Evolutionary conservation across 2,113 vertebrate species (phyloP), one percentile per base, ranked within the genome.

Genomic region (Ceyx cyanopectus): DNA sequence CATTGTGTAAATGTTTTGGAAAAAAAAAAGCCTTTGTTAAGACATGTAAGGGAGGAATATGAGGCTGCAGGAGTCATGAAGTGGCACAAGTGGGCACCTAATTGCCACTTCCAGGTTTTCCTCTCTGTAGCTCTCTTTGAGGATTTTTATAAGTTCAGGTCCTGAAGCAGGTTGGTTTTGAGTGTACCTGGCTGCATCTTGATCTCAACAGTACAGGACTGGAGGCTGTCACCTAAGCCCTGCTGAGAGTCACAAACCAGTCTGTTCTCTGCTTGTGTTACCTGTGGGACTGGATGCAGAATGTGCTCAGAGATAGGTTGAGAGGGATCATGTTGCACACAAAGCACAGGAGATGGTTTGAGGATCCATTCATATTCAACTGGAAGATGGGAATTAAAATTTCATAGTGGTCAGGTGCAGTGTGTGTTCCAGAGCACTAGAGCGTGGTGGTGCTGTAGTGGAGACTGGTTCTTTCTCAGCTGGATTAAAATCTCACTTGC

Each of bases 251-350:
- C 53, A 54, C 57, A 74, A 81, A 50, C 5, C 13, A 56, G 10
- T 40, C 37, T 61, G 90, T 72, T 50, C 34, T 60, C 40, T 46
- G 54, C 66, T 87, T 67, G 29, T 74, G 14, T 63, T 78, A 68
- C 78, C 24, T 51, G 21, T 68, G 41, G 21, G 75, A 57, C 41
- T 67, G n/a, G 20, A 57, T 67, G 53, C 56, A 54, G n/a, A 81
- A 50, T 0, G 1, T 7, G 1, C 41, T 75, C 37, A 58, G 79
- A 70, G 21, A 15, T 45, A 2, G 0, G 21, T 27, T 10, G 41
- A 10, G 45, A 40, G 56, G 27, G 46, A 21, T 81, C 5, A 0
- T 46, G 37, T 93, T 68, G 46, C 12, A 6, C 37, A 43, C 6
- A 46, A 56, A 76, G 29, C 27, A 11, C 0, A 27, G 40, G 46